Conservation (phyloP, 1,140 invertebrate species). For the Lepidurus couesii region DNA sequence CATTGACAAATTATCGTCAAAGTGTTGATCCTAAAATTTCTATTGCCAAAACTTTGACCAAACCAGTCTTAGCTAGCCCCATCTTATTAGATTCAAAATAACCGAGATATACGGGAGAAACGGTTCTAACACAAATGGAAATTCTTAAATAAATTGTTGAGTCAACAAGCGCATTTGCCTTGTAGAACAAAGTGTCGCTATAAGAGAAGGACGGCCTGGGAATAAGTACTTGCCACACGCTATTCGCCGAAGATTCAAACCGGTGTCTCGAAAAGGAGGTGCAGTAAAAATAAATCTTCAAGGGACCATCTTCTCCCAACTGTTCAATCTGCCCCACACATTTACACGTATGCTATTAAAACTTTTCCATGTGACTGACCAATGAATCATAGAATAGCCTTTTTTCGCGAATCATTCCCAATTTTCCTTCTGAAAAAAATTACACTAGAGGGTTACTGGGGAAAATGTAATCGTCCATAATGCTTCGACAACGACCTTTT, state of each 20-base stretch:
- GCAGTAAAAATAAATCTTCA: not conserved
- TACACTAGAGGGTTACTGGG: not conserved
- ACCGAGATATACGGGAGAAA: too few species aligned
- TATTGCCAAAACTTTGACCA: too few species aligned
- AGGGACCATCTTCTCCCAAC: slow-evolving; percentile 13
- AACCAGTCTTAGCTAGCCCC: too few species aligned
- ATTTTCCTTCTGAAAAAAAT: not conserved
- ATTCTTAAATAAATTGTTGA: too few species aligned
- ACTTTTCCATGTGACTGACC: slow-evolving; percentile 2
- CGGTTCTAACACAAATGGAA: too few species aligned
- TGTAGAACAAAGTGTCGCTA: too few species aligned
- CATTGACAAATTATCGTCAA: too few species aligned
- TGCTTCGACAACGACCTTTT: slow-evolving; percentile 11
- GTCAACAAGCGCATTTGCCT: too few species aligned
- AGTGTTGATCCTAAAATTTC: too few species aligned
- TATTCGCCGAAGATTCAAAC: not conserved
- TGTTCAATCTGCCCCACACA: not conserved
- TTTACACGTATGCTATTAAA: not conserved
- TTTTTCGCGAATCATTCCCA: not conserved
- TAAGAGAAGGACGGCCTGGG: not conserved
- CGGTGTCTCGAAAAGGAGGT: not conserved
- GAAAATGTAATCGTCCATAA: not conserved
- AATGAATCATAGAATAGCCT: not conserved
- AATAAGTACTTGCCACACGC: not conserved
- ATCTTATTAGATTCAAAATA: too few species aligned